Evolutionary conservation across 2,888 invertebrate species (phyloP).

Genomic region (Miltochrista miniata): DNA sequence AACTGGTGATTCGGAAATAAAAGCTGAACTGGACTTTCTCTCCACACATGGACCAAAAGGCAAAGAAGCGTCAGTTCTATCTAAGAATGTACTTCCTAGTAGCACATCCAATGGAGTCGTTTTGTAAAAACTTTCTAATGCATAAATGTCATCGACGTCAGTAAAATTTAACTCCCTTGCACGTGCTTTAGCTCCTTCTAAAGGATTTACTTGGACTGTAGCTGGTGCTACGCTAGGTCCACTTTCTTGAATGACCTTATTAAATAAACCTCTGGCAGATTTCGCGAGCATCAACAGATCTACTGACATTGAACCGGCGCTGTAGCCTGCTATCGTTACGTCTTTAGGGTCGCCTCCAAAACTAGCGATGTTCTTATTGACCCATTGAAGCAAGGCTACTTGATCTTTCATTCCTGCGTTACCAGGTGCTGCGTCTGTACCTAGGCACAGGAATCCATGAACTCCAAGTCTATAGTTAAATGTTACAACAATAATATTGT

Average conservation of each 20-base stretch:
- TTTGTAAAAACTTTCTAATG: too few species aligned
- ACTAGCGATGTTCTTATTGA: slow-evolving; percentile 45
- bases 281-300: slow-evolving; percentile 46
- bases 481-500: slow-evolving; percentile 40
- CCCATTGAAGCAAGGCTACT: slow-evolving; percentile 48
- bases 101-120: too few species aligned
- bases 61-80: slow-evolving; percentile 21
- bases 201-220: too few species aligned
- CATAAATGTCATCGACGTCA: too few species aligned
- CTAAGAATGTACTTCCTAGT: slow-evolving; percentile 19
- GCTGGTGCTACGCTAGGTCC: slow-evolving; percentile 35
- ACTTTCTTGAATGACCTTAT: slow-evolving; percentile 52
- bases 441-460: slow-evolving; percentile 46
- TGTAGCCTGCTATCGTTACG: slow-evolving; percentile 46
- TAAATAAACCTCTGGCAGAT: slow-evolving; percentile 43
- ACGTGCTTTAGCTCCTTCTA: too few species aligned
- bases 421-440: slow-evolving; percentile 44
- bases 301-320: slow-evolving; percentile 46
- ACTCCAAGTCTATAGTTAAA: slow-evolving; percentile 49
- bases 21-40: too few species aligned
- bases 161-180: too few species aligned
- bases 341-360: slow-evolving; percentile 54
- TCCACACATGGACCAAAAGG: slow-evolving; percentile 42
- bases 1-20: slow-evolving; percentile 48
- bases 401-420: slow-evolving; percentile 23